Conservation (phyloP, 2,113 vertebrate genomes). For the Benitochromis conjunctus region DNA sequence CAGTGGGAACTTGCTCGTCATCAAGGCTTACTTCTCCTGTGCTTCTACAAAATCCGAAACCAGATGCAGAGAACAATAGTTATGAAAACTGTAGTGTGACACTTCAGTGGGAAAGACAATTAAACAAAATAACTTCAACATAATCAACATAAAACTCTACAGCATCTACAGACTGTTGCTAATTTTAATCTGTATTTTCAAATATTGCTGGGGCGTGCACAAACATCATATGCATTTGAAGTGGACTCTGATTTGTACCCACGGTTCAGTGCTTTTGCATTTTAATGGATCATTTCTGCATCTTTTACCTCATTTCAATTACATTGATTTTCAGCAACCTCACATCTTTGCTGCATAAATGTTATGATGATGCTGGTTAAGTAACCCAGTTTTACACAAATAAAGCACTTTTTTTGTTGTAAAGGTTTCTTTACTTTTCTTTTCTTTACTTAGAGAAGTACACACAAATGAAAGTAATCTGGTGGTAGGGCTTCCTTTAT, state of each 20-base stretch:
- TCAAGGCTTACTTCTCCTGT: slow-evolving; percentile 73
- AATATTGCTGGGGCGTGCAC: neutral
- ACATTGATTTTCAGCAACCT: neutral
- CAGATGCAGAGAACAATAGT: neutral
- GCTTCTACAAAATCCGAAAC: slow-evolving; percentile 35
- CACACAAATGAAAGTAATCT: neutral
- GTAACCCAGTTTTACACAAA: neutral
- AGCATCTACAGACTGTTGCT: neutral
- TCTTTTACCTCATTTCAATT: neutral
- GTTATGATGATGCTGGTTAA: neutral
- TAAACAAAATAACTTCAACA: neutral
- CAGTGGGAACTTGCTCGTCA: slow-evolving; percentile 73
- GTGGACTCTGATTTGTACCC: neutral
- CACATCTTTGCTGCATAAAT: neutral
- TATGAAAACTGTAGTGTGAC: neutral
- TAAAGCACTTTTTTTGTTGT: neutral
- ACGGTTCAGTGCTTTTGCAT: neutral
- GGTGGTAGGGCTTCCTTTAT: neutral
- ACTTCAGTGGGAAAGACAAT: neutral
- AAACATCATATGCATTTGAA: neutral
- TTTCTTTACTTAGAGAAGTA: neutral
- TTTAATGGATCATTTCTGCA: neutral
- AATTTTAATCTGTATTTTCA: neutral
- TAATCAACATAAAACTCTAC: neutral
- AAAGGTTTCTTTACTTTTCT: neutral